Base-by-base conservation (phyloP, 2,797 vertebrate species). In the Pyrocephalus nanus region DNA sequence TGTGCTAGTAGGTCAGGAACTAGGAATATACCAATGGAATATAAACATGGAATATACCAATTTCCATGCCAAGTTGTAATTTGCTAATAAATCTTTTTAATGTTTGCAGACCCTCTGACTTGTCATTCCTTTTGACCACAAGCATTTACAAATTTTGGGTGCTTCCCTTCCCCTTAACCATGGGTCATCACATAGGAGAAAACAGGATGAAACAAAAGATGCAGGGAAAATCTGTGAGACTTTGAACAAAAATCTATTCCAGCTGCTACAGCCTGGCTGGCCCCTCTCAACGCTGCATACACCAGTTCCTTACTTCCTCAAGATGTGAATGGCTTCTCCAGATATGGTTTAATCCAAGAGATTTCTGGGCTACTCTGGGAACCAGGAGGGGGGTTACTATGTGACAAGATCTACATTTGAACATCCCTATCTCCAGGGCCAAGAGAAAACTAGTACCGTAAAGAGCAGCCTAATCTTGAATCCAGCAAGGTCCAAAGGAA, bases 331-430 rank as follows among this genome's bases (percentile, higher is more conserved):
- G 9, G 19, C 65, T 66, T 70, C 21, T 29, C 11, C 48, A 61
- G 15, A n/a, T 21, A 67, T 2, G 2, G 40, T 11, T 34, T 42
- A 58, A 5, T 29, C 53, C 55, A 78, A n/a, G 25, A 54, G 25
- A 58, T 32, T 81, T 54, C 55, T 20, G 20, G 21, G 53, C 17
- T 80, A 15, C 19, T 74, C 26, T 65, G 27, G 25, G 22, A 78
- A 67, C 0, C 1, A 43, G 25, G 19, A 0, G 1, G 14, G 3
- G 4, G 5, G 30, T 36, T 2, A 1, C 29, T 61, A 7, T 3
- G 2, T 17, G 10, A 53, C 32, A 85, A 11, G 13, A 73, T n/a
- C n/a, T 70, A 21, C 10, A 21, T 36, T 80, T 86, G 38, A 86
- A 30, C 36, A 51, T 14, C 17, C 11, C 11, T 5, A 10, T 36